Evolutionary conservation across 2,797 vertebrate species (phyloP).

Genomic region (Tarsius wallacei): DNA sequence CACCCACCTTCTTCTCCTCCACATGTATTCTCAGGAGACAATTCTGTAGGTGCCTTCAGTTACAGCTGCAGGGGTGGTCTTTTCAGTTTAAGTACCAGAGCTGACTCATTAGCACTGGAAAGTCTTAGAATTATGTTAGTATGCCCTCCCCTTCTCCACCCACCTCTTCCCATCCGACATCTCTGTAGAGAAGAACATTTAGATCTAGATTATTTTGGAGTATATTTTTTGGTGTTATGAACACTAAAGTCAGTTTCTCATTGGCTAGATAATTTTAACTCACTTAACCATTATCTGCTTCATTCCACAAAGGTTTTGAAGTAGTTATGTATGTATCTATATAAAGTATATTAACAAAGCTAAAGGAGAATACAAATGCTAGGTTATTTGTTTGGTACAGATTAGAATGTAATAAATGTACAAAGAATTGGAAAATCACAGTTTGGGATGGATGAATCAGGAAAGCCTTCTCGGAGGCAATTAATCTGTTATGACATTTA

Average conservation of each 20-base stretch:
- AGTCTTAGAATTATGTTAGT: constrained; percentile 1
- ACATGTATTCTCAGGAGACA: background rate
- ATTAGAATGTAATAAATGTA: background rate
- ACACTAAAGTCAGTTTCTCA: background rate
- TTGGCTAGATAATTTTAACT: constrained; percentile 58
- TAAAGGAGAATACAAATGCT: constrained; percentile 21
- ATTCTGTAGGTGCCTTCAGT: background rate
- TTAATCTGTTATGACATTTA: constrained; percentile 23
- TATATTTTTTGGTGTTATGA: constrained; percentile 22
- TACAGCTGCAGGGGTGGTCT: background rate
- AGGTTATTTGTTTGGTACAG: background rate
- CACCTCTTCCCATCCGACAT: background rate
- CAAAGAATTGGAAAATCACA: background rate
- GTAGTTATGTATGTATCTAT: background rate
- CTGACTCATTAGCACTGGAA: constrained; percentile 56
- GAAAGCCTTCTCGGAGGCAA: constrained; percentile 13
- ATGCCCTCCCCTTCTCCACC: background rate
- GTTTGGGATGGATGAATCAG: background rate
- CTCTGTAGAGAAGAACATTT: constrained; percentile 50
- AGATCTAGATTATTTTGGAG: constrained; percentile 54
- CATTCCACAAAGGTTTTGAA: background rate
- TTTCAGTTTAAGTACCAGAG: background rate
- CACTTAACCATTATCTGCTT: background rate
- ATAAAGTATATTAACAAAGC: background rate
- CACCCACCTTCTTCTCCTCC: background rate